Percentiles rank a stretch among this genome's conserved stretches.
phyloP scores from a whole-genome alignment of 2,888 invertebrate genomes.

The Ceriagrion tenellum region DNA sequence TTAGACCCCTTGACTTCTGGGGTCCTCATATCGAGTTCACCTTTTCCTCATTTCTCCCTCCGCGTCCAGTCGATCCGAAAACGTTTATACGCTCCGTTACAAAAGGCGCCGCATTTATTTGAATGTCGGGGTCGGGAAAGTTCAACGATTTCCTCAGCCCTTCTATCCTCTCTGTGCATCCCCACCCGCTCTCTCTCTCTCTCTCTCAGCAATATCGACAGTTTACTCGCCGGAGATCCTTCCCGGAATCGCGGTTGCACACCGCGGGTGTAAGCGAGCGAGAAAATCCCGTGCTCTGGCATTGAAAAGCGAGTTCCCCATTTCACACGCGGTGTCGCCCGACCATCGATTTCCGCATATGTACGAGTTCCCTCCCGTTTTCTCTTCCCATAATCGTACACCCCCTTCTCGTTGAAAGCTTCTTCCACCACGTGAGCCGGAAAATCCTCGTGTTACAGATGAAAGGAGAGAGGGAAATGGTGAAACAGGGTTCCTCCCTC shows the following conservation, averaged over 20 bases:
- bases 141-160: background rate
- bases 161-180: no score
- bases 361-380: background rate
- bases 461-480: background rate
- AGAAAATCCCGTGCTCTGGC: background rate
- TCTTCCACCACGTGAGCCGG: background rate
- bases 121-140: background rate
- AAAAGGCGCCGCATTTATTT: background rate
- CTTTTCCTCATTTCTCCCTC: background rate
- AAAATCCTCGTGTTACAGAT: background rate
- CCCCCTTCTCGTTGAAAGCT: background rate
- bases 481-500: no score
- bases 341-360: background rate
- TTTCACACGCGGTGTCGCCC: background rate
- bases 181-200: background rate
- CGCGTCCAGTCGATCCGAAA: background rate
- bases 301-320: constrained; percentile 3
- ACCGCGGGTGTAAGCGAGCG: background rate
- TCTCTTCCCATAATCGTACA: background rate
- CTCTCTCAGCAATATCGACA: background rate
- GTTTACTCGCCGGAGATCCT: background rate
- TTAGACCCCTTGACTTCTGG: no score
- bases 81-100: background rate
- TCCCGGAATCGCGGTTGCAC: background rate
- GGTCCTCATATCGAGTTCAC: no score